Conservation (phyloP, 2,888 invertebrate genomes). For the Caenorhabditis angaria region DNA sequence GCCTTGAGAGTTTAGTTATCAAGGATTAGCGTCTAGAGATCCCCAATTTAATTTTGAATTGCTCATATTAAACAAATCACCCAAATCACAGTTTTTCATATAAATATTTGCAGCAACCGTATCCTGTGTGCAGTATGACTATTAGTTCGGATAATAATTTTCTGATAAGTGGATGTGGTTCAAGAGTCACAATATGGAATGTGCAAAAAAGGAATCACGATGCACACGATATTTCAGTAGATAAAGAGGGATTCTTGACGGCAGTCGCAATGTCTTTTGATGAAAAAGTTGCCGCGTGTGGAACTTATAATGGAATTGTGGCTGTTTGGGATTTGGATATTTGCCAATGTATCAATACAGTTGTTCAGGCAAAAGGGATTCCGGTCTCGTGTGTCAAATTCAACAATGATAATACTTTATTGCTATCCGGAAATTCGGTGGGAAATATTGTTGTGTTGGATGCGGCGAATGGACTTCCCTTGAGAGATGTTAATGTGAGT, state of each 20-base stretch:
- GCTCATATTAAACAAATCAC: too few relatives aligned
- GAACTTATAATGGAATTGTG: conserved; percentile 68
- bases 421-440: conserved; percentile 62
- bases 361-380: conserved; percentile 58
- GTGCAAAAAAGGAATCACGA: conserved; percentile 49
- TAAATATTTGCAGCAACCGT: background rate
- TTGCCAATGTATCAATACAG: conserved; percentile 69
- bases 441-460: conserved; percentile 59
- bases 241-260: conserved; percentile 60
- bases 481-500: conserved; percentile 44
- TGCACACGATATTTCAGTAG: conserved; percentile 46
- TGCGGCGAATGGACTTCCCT: conserved; percentile 43
- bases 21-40: too few relatives aligned
- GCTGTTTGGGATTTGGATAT: conserved; percentile 72
- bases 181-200: conserved; percentile 76
- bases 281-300: conserved; percentile 68
- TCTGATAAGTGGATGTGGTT: conserved; percentile 84
- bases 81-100: too few relatives aligned
- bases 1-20: too few relatives aligned
- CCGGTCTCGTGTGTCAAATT: conserved; percentile 63
- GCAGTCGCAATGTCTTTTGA: conserved; percentile 64
- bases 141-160: conserved; percentile 85
- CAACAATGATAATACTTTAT: conserved; percentile 57
- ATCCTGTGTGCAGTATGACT: conserved; percentile 25
- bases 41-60: too few relatives aligned